Percentiles rank a stretch among this genome's conserved stretches.
Conservation (phyloP, 2,888 invertebrate species). For the Plagodis dolabraria region DNA sequence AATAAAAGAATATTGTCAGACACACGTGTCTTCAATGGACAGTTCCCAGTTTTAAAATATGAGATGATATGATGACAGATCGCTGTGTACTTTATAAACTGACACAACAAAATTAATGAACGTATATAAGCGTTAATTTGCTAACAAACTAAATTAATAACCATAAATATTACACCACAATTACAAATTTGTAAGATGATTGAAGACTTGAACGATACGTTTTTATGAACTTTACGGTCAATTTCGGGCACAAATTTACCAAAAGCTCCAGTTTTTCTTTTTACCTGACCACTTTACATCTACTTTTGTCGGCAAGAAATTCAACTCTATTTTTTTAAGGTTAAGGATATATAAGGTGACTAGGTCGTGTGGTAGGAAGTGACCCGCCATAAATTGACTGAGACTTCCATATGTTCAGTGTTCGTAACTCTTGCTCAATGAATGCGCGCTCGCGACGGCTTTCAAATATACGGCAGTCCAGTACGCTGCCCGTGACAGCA, state of each 20-base stretch:
- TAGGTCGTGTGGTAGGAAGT: conserved; percentile 37
- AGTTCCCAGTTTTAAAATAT: too few species aligned
- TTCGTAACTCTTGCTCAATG: conserved; percentile 59
- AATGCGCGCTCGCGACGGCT: conserved; percentile 48
- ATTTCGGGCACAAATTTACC: conserved; percentile 45
- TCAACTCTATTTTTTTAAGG: conserved; percentile 6
- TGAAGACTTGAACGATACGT: too few species aligned
- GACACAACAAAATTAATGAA: too few species aligned
- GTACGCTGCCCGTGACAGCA: too few species aligned
- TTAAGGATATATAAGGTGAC: conserved; percentile 14
- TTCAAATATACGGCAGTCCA: conserved; percentile 48
- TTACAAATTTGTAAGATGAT: too few species aligned
- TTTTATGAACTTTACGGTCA: conserved; percentile 39
- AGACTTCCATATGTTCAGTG: conserved; percentile 61
- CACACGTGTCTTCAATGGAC: too few species aligned
- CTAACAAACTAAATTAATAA: too few species aligned
- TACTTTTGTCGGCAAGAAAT: conserved; percentile 3
- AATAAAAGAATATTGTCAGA: too few species aligned
- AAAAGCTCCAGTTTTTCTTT: conserved; percentile 43
- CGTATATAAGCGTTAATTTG: too few species aligned
- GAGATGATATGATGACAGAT: too few species aligned
- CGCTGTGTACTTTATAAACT: too few species aligned
- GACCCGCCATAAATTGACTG: conserved; percentile 63
- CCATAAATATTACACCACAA: too few species aligned
- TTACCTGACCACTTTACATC: conserved; percentile 27